Percentiles rank a stretch among this genome's conserved stretches.
Evolutionary conservation across 2,888 invertebrate genomes (phyloP).

Genomic region (Boloria selene): DNA sequence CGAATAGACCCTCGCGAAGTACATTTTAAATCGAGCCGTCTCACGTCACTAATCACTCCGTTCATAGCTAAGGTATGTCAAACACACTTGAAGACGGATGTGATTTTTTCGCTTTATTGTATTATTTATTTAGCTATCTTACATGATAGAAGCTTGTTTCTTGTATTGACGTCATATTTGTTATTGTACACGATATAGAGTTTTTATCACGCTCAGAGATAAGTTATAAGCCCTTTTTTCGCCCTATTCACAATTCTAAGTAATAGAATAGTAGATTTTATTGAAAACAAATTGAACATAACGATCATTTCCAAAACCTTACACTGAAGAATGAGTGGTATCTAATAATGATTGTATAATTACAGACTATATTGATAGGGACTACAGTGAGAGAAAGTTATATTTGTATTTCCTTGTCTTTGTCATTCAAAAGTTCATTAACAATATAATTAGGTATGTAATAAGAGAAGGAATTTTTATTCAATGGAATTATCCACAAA

Average conservation of each 20-base stretch:
- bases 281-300: background rate
- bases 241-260: background rate
- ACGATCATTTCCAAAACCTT: background rate
- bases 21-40: conserved; percentile 54
- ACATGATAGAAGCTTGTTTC: conserved; percentile 19
- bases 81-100: conserved; percentile 31
- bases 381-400: too few relatives aligned
- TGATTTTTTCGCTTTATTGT: conserved; percentile 33
- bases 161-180: conserved; percentile 29
- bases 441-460: too few relatives aligned
- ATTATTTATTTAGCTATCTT: conserved; percentile 37
- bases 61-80: conserved; percentile 47
- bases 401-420: too few relatives aligned
- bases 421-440: too few relatives aligned
- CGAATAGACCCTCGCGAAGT: conserved; percentile 71
- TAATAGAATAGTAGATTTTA: background rate
- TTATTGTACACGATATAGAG: conserved; percentile 28
- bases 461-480: too few relatives aligned
- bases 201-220: conserved; percentile 22
- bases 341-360: too few relatives aligned
- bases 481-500: too few relatives aligned
- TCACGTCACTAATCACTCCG: conserved; percentile 48
- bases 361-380: too few relatives aligned
- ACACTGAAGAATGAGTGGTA: too few relatives aligned
- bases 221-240: conserved; percentile 5